Conservation (phyloP, 1,140 invertebrate genomes). For the Drosophila murphyi region DNA sequence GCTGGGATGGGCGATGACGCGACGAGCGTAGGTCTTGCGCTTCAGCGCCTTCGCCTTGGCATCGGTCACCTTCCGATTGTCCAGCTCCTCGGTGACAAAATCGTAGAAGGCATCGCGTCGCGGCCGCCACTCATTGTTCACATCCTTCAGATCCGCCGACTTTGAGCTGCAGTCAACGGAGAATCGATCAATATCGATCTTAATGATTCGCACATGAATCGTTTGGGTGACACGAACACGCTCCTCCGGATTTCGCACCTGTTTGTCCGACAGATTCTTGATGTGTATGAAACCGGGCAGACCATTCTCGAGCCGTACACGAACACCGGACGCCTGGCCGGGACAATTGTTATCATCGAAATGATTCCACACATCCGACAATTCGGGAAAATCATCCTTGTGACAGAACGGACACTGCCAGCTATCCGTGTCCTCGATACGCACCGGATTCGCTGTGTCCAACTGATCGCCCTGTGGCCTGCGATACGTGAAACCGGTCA, state of each 20-base stretch:
- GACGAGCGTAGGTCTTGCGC: conserved; percentile 93
- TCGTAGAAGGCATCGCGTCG: conserved; percentile 97
- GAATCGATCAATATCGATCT: conserved; percentile 98
- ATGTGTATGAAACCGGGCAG: conserved; percentile 97
- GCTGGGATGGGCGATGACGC: conserved; percentile 98
- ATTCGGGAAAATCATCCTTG: conserved; percentile 97
- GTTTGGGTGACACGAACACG: conserved; percentile 94
- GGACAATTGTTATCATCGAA: conserved; percentile 98
- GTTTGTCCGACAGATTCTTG: conserved; percentile 97
- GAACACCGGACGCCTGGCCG: conserved; percentile 96
- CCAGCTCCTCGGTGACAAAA: conserved; percentile 91
- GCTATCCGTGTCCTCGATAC: conserved; percentile 92
- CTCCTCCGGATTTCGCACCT: conserved; percentile 96
- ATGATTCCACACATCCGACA: conserved; percentile 99
- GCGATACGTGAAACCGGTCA: conserved; percentile 91
- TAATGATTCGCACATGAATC: conserved; percentile 96
- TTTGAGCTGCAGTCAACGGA: conserved; percentile 97
- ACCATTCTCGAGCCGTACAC: conserved; percentile 96
- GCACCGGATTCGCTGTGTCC: conserved; percentile 97
- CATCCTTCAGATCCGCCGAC: conserved; percentile 96
- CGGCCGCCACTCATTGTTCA: conserved; percentile 95
- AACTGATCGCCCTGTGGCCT: conserved; percentile 97
- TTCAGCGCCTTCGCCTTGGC: conserved; percentile 91
- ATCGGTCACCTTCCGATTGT: conserved; percentile 91
- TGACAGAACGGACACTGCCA: conserved; percentile 99